Base-by-base conservation (phyloP, 1,140 invertebrate genomes). In the Caerostris darwini region DNA sequence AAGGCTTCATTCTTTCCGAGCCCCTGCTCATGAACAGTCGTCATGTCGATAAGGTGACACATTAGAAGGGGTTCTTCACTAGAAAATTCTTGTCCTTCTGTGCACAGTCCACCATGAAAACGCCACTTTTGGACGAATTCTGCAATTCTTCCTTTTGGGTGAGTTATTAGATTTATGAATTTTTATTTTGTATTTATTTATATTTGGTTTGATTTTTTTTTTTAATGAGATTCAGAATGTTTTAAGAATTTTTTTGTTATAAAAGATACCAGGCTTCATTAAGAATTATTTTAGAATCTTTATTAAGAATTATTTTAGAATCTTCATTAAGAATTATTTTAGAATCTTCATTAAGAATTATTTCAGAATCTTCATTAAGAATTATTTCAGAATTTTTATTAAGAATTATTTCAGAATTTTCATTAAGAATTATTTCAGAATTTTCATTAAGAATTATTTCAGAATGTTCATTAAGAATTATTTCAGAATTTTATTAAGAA, bases 61-160 rank as follows among this genome's bases (percentile, higher is more conserved):
- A 85, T 67, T 67, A n/a, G 5, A 67, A 6, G n/a, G 64, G n/a
- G 54, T 7, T n/a, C n/a, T 10, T 7, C n/a, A 85, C 54, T 10
- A 57, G 57, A 17, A n/a, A 67, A 67, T 12, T 67, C 64, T 67
- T 67, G 64, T 67, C 64, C 64, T 14, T 67, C 34, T 34, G 7
- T n/a, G 7, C 83, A 4, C 8, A 3, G n/a, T 10, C 10, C n/a
- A 10, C 53, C 88, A 90, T 69, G 88, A 56, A 67, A 19, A 12
- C 64, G 61, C 54, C 61, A 50, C 61, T 71, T 67, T 57, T 90
- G n/a, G 88, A 90, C 7, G 88, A 69, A 34, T 90, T 90, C 59
- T 90, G 88, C 64, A 59, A 59, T 12, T 67, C 61, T n/a, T n/a
- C 88, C 0, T 90, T 90, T 56, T 90, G 88, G 88, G 88, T 90